These are phyloP conservation scores for Thamnophis sirtalis DNA, from an alignment of 2,113 vertebrate genomes.

Conservation along the genomic window DNA sequence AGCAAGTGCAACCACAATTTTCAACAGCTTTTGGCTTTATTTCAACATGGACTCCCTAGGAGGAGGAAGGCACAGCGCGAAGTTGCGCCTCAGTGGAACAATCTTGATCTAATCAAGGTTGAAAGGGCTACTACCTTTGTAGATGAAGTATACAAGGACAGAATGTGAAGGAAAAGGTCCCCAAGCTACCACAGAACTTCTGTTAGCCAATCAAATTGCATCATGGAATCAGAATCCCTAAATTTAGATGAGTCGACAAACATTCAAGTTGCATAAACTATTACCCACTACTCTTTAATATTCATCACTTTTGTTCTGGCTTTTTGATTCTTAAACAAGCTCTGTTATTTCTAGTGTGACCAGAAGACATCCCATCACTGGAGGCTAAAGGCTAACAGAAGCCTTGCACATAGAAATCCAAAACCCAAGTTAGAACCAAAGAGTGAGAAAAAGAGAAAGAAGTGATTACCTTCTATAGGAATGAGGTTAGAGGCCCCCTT, in stretches of 20 bases:
- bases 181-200: slow-evolving; percentile 63
- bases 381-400: slow-evolving; percentile 54
- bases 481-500: slow-evolving; percentile 99
- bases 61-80: not conserved
- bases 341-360: not conserved
- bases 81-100: not conserved
- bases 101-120: slow-evolving; percentile 47
- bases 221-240: not conserved
- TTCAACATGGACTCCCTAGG: not conserved
- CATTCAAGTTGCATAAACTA: not conserved
- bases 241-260: not conserved
- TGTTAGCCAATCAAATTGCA: slow-evolving; percentile 52
- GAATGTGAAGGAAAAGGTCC: slow-evolving; percentile 49
- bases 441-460: slow-evolving; percentile 53
- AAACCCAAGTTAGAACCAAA: slow-evolving; percentile 54
- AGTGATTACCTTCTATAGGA: slow-evolving; percentile 96
- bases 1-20: not conserved
- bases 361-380: not conserved
- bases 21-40: not conserved
- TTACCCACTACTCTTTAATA: not conserved
- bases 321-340: slow-evolving; percentile 6
- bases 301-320: not conserved
- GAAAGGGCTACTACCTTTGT: slow-evolving; percentile 58
- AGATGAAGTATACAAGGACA: slow-evolving; percentile 48
- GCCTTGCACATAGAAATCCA: slow-evolving; percentile 51